phyloP scores from a whole-genome alignment of 2,888 invertebrate species.

The Nesidiocoris tenuis region DNA sequence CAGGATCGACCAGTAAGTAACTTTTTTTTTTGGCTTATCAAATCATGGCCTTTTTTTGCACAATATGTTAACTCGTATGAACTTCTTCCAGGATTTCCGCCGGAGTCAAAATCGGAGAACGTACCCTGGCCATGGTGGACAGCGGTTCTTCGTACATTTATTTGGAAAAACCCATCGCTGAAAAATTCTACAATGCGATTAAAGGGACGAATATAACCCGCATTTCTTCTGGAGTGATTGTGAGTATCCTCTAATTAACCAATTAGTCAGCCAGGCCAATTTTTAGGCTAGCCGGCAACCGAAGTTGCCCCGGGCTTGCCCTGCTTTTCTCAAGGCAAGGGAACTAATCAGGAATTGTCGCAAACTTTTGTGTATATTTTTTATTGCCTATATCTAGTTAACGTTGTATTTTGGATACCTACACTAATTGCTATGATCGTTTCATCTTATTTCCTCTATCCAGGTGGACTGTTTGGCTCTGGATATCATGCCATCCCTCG shows the following conservation, averaged over 20 bases:
- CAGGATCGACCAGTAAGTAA: conserved; percentile 71
- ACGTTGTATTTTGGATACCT: too few species aligned
- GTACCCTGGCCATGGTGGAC: conserved; percentile 3
- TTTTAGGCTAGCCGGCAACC: too few species aligned
- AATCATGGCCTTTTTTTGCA: too few species aligned
- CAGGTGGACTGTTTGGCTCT: conserved; percentile 24
- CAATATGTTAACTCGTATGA: too few species aligned
- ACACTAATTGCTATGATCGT: neutral
- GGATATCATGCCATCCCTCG: conserved; percentile 9
- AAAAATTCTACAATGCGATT: conserved; percentile 5
- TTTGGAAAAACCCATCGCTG: neutral
- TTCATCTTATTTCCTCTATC: neutral
- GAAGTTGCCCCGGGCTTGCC: too few species aligned
- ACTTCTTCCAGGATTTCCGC: conserved; percentile 21
- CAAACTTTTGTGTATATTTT: too few species aligned
- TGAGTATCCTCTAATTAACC: too few species aligned
- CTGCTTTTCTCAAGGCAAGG: too few species aligned
- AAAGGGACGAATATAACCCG: neutral
- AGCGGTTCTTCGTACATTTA: conserved; percentile 22
- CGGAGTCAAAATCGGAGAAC: neutral
- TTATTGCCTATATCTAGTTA: too few species aligned
- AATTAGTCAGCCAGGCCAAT: too few species aligned
- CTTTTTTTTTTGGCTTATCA: too few species aligned
- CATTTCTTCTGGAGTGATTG: neutral
- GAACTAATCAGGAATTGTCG: too few species aligned